Evolutionary conservation across 2,888 invertebrate genomes (phyloP), one percentile per base, ranked within the genome.

Genomic region (Drosophila tanythrix): DNA sequence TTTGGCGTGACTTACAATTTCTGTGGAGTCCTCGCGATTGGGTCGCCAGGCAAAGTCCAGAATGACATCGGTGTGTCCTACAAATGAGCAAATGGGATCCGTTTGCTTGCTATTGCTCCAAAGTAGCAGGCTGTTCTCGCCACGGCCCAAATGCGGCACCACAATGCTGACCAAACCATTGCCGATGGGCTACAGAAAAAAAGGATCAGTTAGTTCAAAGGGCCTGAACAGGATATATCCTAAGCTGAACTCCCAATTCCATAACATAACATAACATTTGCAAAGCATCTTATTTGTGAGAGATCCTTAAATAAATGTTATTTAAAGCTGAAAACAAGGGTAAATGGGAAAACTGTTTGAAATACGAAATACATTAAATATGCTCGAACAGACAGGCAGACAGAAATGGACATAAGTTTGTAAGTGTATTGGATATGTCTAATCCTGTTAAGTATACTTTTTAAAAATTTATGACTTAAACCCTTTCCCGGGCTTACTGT

Each of bases 1-100:
- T 21, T 27, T n/a, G 15, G 5, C 8, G 13, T 25, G 5, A 74
- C 83, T 80, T 79, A 93, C 93, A 72, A 93, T 92, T 87, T 93
- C 92, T 18, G 82, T 83, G 31, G 88, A 88, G 57, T 92, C 93
- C 71, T 94, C 94, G 80, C 93, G 94, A 89, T 96, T 95, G 74
- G 96, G 96, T 61, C 98, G 95, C 98, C 98, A 99, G 77, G 98
- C 97, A 95, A 99, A 99, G 90, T 99, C 98, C 69, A 98, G 94
- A 8, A 99, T 97, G 52, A 98, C 98, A 94, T 99, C 98, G 10
- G 97, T 96, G 90, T 99, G 98, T 0, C 98, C 98, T n/a, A 97
- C 96, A 92, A 98, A 96, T 35, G 98, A 97, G 91, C 98, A 98
- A 52, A 98, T 96, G 2, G 98, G 96, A 48, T 96, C 93, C 52